A percentile compares a stretch with the other conserved stretches of the same genome.
Conservation (phyloP, 2,888 invertebrate species). For the Lasioglossum vierecki region DNA sequence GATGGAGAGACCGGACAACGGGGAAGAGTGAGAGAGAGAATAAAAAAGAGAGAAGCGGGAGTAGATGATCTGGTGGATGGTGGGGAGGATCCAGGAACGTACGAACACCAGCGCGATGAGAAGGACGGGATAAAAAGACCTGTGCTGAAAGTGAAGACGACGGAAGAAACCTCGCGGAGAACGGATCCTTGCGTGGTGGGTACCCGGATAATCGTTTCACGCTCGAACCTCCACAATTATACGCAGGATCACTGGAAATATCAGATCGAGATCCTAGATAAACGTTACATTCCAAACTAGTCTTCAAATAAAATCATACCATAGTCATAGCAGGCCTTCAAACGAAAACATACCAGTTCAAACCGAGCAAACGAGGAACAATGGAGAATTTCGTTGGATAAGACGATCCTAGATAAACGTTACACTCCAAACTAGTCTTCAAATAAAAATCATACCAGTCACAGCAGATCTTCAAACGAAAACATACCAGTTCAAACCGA, state of each 20-base stretch:
- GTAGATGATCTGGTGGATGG: slow-evolving; percentile 38
- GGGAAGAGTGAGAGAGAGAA: not conserved
- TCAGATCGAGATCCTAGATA: not conserved
- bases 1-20: slow-evolving; percentile 34
- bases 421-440: not conserved
- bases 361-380: not conserved
- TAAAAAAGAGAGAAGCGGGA: slow-evolving; percentile 48
- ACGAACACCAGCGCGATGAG: slow-evolving; percentile 56
- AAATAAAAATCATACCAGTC: no score
- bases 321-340: not conserved
- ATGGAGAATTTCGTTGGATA: not conserved
- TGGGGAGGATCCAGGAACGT: slow-evolving; percentile 76
- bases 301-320: not conserved
- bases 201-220: slow-evolving; percentile 59
- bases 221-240: slow-evolving; percentile 4
- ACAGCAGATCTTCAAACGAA: not conserved
- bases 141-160: slow-evolving; percentile 45
- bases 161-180: slow-evolving; percentile 47
- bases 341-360: not conserved
- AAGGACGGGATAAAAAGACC: slow-evolving; percentile 43
- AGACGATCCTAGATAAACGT: not conserved
- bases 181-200: slow-evolving; percentile 64
- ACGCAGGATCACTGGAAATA: not conserved
- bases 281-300: not conserved
- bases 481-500: not conserved